Percentiles rank a stretch among this genome's conserved stretches.
Conservation (phyloP, 1,140 invertebrate genomes). For the Melanaphis sacchari region DNA sequence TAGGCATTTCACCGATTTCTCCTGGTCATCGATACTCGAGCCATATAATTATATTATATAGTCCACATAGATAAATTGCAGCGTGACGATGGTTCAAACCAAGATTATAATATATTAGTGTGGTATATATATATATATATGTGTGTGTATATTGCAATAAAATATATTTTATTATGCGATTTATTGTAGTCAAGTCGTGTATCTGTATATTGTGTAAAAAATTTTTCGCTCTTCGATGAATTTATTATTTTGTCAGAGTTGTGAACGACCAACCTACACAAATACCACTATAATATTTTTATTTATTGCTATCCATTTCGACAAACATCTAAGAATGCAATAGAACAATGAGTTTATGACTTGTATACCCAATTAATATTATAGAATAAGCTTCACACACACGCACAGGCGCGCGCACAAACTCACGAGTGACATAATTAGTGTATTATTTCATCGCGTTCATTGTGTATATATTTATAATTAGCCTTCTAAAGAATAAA, state of each 20-base stretch:
- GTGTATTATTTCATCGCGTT: not conserved
- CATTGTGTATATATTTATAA: not conserved
- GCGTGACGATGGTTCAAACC: not conserved
- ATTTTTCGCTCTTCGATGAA: not conserved
- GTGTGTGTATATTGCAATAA: not conserved
- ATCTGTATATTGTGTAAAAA: not conserved
- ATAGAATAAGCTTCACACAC: not conserved
- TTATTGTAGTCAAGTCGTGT: not conserved
- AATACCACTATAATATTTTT: not conserved
- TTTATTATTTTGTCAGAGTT: not conserved
- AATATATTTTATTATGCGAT: not conserved
- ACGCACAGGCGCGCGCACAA: not conserved
- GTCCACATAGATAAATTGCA: not conserved
- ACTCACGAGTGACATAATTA: not conserved
- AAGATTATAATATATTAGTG: not conserved
- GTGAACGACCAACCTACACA: not conserved
- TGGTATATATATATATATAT: not conserved
- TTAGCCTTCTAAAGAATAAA: not conserved
- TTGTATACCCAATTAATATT: constrained; percentile 6
- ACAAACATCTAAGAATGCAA: not conserved
- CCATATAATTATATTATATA: not conserved
- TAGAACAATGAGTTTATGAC: not conserved
- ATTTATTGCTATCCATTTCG: not conserved
- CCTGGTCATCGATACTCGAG: not conserved
- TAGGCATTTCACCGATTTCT: not conserved